These are phyloP conservation scores for Hemicrepidius hirtus DNA, from an alignment of 2,888 invertebrate genomes.

Conservation along the genomic window DNA sequence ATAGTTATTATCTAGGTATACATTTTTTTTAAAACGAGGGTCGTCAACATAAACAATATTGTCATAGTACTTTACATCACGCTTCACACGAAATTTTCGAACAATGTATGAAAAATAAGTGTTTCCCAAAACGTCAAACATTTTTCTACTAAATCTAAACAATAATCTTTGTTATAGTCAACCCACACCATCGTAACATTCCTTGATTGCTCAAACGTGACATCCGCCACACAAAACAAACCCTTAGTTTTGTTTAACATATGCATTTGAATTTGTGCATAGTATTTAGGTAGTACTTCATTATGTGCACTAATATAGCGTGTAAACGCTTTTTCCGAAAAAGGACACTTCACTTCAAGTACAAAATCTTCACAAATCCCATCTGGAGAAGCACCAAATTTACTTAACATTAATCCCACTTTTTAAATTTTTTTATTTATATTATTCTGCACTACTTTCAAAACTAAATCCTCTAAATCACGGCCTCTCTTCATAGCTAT, in stretches of 20 bases:
- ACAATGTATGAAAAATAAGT: too few species aligned
- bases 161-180: not conserved
- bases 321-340: slow-evolving; percentile 37
- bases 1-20: too few species aligned
- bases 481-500: slow-evolving; percentile 45
- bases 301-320: slow-evolving; percentile 43
- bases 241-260: slow-evolving; percentile 24
- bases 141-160: slow-evolving; percentile 3
- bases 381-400: slow-evolving; percentile 49
- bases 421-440: slow-evolving; percentile 39
- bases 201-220: slow-evolving; percentile 23
- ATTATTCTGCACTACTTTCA: slow-evolving; percentile 27
- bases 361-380: slow-evolving; percentile 48
- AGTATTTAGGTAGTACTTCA: slow-evolving; percentile 6
- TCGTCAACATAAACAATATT: too few species aligned
- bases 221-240: slow-evolving; percentile 39
- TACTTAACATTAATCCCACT: slow-evolving; percentile 35
- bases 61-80: too few species aligned
- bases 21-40: too few species aligned
- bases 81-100: too few species aligned
- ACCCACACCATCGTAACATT: slow-evolving; percentile 35
- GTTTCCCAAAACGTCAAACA: too few species aligned
- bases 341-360: slow-evolving; percentile 54
- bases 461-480: slow-evolving; percentile 37
- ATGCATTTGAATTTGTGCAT: slow-evolving; percentile 53